Conservation (phyloP, 2,888 invertebrate genomes). For the Lycocerus yunnanus region DNA sequence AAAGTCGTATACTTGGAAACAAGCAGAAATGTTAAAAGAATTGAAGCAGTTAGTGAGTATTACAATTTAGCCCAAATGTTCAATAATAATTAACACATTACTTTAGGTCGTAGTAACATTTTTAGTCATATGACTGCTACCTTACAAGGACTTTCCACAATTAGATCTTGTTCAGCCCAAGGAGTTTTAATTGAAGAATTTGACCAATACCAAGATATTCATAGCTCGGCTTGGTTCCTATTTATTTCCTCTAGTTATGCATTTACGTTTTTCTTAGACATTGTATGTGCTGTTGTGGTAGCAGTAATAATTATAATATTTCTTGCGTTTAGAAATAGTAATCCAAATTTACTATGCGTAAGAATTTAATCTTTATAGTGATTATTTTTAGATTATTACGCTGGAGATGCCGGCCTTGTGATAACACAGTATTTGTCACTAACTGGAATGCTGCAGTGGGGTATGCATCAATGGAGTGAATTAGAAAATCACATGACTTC, state of each 20-base stretch:
- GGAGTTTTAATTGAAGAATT: constrained; percentile 66
- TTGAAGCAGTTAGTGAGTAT: constrained; percentile 67
- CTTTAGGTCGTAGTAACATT: constrained; percentile 76
- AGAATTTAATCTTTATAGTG: neutral
- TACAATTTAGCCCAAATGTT: too few relatives aligned
- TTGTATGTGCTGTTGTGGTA: constrained; percentile 43
- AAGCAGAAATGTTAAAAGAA: constrained; percentile 73
- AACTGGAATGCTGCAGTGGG: constrained; percentile 70
- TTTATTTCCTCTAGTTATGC: constrained; percentile 60
- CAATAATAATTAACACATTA: neutral
- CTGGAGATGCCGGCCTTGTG: constrained; percentile 76
- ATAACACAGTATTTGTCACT: constrained; percentile 76
- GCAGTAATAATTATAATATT: constrained; percentile 18
- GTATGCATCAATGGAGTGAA: constrained; percentile 85
- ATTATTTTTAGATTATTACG: constrained; percentile 8
- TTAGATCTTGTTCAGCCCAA: constrained; percentile 73
- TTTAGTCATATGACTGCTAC: constrained; percentile 77
- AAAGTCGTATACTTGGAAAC: constrained; percentile 73
- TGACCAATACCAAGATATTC: constrained; percentile 64
- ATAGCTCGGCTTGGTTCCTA: constrained; percentile 77
- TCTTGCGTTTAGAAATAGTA: constrained; percentile 32
- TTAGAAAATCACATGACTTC: constrained; percentile 80
- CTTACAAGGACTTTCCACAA: constrained; percentile 76
- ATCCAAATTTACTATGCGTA: neutral
- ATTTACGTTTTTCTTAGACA: constrained; percentile 48